Conservation (phyloP, 2,113 vertebrate species). For the Phaethon lepturus region DNA sequence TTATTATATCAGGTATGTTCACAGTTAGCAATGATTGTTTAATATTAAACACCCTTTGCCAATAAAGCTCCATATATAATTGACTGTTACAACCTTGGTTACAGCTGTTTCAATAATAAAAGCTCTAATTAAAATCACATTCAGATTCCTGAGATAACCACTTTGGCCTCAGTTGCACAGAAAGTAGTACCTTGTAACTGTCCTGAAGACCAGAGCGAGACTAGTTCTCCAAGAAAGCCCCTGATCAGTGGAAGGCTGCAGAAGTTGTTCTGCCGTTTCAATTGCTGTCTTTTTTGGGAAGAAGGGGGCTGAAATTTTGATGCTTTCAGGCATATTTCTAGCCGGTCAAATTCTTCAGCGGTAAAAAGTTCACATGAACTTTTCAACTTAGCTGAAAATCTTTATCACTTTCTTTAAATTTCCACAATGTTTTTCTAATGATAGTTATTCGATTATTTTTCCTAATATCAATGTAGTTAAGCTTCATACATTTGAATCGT, state of each 20-base stretch:
- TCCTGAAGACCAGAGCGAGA: not conserved
- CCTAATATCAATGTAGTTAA: not conserved
- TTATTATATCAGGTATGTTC: slow-evolving; percentile 75
- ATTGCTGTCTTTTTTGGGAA: not conserved
- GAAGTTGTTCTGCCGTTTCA: not conserved
- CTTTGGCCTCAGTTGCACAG: not conserved
- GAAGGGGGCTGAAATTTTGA: not conserved
- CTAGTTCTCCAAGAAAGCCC: not conserved
- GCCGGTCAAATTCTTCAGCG: not conserved
- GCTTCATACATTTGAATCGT: not conserved
- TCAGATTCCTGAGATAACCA: slow-evolving; percentile 27
- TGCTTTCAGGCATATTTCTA: not conserved
- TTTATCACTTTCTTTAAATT: not conserved
- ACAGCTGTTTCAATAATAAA: slow-evolving; percentile 57
- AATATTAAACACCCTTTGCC: slow-evolving; percentile 66
- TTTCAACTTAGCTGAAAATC: not conserved
- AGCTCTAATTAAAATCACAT: slow-evolving; percentile 66
- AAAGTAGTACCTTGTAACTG: not conserved
- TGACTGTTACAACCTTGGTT: slow-evolving; percentile 55
- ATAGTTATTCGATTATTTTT: not conserved
- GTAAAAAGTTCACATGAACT: not conserved
- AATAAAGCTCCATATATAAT: slow-evolving; percentile 52
- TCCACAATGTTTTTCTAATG: not conserved
- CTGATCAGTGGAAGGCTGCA: not conserved
- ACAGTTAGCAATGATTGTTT: slow-evolving; percentile 70